A percentile compares a stretch with the other conserved stretches of the same genome.
These are phyloP conservation scores for Platichthys flesus DNA, from an alignment of 2,113 vertebrate genomes.

Conservation along the genomic window DNA sequence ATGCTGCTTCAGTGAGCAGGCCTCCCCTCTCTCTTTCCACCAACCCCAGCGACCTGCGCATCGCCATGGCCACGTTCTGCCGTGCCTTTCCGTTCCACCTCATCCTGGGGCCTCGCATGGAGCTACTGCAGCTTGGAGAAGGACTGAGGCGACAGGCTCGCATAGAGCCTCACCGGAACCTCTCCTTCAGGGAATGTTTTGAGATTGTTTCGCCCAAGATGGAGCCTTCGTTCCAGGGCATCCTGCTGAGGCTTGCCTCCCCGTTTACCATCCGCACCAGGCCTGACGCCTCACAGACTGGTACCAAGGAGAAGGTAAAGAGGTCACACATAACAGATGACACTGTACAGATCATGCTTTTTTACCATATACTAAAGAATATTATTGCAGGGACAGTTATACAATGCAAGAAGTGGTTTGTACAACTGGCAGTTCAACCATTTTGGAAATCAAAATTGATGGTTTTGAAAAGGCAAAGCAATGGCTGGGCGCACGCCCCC, in stretches of 20 bases:
- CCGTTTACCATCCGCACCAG: constrained; percentile 96
- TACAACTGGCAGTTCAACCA: not conserved
- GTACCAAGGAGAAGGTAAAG: constrained; percentile 95
- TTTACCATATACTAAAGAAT: not conserved
- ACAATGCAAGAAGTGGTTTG: too few species aligned
- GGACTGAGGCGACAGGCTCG: constrained; percentile 92
- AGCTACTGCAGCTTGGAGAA: constrained; percentile 94
- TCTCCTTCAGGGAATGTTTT: constrained; percentile 94
- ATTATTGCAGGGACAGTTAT: not conserved
- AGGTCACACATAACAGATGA: not conserved
- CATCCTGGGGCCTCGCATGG: constrained; percentile 93
- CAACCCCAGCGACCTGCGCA: constrained; percentile 90
- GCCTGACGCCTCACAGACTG: constrained; percentile 85
- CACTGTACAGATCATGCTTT: not conserved
- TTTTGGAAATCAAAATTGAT: not conserved
- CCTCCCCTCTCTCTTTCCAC: constrained; percentile 85
- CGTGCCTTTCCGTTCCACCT: constrained; percentile 96
- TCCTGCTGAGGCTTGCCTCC: constrained; percentile 92
- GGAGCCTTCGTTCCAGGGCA: constrained; percentile 90
- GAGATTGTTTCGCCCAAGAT: constrained; percentile 96
- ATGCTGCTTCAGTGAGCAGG: constrained; percentile 80
- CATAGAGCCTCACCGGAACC: constrained; percentile 88
- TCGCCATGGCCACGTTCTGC: constrained; percentile 96
- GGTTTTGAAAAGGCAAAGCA: not conserved
- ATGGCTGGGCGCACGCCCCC: not conserved